Conservation (phyloP, 1,140 invertebrate species). For the Theocolax elegans region DNA sequence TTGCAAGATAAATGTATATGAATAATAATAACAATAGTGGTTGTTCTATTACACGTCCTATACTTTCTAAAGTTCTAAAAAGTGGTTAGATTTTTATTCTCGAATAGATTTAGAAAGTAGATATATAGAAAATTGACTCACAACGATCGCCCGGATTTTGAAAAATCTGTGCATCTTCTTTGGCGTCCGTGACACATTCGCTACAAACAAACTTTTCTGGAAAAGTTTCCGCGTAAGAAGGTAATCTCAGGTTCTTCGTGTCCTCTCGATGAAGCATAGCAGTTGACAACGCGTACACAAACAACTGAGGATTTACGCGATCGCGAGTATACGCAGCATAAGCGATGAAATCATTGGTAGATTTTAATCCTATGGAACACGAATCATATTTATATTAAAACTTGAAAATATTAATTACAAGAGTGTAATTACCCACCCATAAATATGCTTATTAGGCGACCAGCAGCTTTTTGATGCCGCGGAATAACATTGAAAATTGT, state of each 20-base stretch:
- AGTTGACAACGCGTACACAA: constrained; percentile 81
- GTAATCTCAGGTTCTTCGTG: constrained; percentile 76
- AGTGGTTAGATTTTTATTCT: too few relatives aligned
- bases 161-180: constrained; percentile 76
- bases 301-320: constrained; percentile 80
- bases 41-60: too few relatives aligned
- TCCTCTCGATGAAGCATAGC: constrained; percentile 80
- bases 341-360: constrained; percentile 78
- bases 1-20: too few relatives aligned
- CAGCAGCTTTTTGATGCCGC: constrained; percentile 75
- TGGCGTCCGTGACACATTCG: constrained; percentile 73
- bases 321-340: constrained; percentile 78
- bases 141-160: constrained; percentile 69
- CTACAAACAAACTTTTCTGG: constrained; percentile 83
- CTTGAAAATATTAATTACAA: too few relatives aligned
- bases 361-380: constrained; percentile 70
- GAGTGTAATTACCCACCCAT: constrained; percentile 69
- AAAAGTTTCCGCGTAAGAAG: constrained; percentile 78
- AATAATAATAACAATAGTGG: too few relatives aligned
- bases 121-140: constrained; percentile 51
- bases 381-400: too few relatives aligned
- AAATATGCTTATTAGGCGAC: constrained; percentile 78
- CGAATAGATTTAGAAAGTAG: too few relatives aligned
- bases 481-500: constrained; percentile 81
- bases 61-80: too few relatives aligned